Evolutionary conservation across 1,140 invertebrate genomes (phyloP).

Genomic region (Cydia splendana): DNA sequence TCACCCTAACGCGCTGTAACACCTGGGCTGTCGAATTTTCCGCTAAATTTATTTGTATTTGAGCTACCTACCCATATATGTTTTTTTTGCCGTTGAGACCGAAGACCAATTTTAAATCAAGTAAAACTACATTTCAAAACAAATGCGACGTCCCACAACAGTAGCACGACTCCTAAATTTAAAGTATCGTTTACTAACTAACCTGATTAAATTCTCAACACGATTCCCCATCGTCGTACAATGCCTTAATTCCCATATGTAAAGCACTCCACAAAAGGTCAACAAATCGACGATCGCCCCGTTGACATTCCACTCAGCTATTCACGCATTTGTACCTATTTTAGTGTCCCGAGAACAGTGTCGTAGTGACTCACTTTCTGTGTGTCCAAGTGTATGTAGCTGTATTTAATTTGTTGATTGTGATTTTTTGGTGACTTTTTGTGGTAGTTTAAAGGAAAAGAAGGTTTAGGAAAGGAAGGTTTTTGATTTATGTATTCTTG

Average conservation of each 20-base stretch:
- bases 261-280: conserved; percentile 18
- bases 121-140: neutral
- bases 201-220: conserved; percentile 2
- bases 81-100: neutral
- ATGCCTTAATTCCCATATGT: conserved; percentile 6
- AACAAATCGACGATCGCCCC: conserved; percentile 26
- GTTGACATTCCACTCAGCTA: conserved; percentile 20
- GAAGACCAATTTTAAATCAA: neutral
- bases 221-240: neutral
- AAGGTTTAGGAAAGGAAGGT: no score
- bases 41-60: neutral
- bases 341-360: conserved; percentile 10
- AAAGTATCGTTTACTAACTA: neutral
- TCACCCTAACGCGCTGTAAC: no score
- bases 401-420: neutral
- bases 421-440: neutral
- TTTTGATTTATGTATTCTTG: no score
- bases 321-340: conserved; percentile 26
- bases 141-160: neutral
- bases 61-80: neutral
- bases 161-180: neutral
- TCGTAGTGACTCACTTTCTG: conserved; percentile 12
- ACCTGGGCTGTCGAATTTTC: no score
- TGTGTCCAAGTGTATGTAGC: neutral
- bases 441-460: no score